Evolutionary conservation across 2,888 invertebrate genomes (phyloP).

Genomic region (Drosophila buzzatii): DNA sequence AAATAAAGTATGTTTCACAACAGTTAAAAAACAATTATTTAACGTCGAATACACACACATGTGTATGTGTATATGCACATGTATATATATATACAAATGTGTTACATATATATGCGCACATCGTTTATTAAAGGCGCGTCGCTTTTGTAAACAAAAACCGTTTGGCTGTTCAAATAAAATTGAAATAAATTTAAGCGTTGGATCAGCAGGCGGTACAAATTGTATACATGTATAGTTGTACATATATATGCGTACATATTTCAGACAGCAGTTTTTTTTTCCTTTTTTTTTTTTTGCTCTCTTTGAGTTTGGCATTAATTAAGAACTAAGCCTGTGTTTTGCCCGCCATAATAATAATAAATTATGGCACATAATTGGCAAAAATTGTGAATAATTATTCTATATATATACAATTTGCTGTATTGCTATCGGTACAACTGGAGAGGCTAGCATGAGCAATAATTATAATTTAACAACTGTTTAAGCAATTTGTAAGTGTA

Average conservation of each 20-base stretch:
- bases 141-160: slow-evolving; percentile 45
- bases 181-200: slow-evolving; percentile 29
- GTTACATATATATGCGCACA: neutral
- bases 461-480: slow-evolving; percentile 1
- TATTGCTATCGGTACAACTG: neutral
- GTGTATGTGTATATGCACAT: neutral
- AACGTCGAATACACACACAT: neutral
- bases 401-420: neutral
- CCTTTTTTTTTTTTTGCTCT: neutral
- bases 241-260: neutral
- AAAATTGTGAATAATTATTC: slow-evolving; percentile 7
- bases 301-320: slow-evolving; percentile 18
- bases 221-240: neutral
- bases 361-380: slow-evolving; percentile 25
- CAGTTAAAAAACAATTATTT: slow-evolving; percentile 31
- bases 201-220: slow-evolving; percentile 8
- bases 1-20: neutral
- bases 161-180: slow-evolving; percentile 22
- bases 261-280: neutral
- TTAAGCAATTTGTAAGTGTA: slow-evolving; percentile 6
- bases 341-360: slow-evolving; percentile 17
- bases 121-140: slow-evolving; percentile 24
- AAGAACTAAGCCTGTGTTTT: slow-evolving; percentile 7
- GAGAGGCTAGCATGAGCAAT: neutral
- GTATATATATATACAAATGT: neutral